phyloP scores from a whole-genome alignment of 2,888 invertebrate species.

The Lithophane socia region DNA sequence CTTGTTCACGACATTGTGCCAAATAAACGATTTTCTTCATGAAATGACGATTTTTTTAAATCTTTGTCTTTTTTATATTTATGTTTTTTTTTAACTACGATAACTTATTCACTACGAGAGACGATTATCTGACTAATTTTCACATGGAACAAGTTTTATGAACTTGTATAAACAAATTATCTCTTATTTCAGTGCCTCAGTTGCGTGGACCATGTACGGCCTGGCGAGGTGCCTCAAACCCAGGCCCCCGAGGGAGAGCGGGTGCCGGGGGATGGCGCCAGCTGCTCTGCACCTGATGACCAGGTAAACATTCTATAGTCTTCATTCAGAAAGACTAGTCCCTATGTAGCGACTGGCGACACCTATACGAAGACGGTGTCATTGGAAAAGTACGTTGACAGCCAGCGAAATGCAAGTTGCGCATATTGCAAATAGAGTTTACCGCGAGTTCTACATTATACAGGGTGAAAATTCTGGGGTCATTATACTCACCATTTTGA shows the following conservation, averaged over 20 bases:
- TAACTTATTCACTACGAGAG: background rate
- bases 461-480: too few relatives aligned
- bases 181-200: conserved; percentile 64
- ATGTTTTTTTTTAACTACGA: background rate
- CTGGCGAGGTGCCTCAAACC: conserved; percentile 82
- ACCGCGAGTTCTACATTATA: background rate
- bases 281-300: conserved; percentile 84
- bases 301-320: conserved; percentile 57
- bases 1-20: background rate
- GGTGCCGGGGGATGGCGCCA: conserved; percentile 87
- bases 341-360: background rate
- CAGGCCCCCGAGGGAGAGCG: conserved; percentile 79
- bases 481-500: too few relatives aligned
- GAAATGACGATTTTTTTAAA: background rate
- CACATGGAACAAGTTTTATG: too few relatives aligned
- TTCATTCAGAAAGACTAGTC: background rate
- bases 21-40: background rate
- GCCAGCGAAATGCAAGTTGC: background rate
- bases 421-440: background rate
- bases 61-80: too few relatives aligned
- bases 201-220: conserved; percentile 49
- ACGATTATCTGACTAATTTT: background rate
- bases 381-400: background rate
- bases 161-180: too few relatives aligned
- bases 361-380: background rate